Percentiles rank a stretch among this genome's conserved stretches.
These are phyloP conservation scores for Climacteris rufus DNA, from an alignment of 2,113 vertebrate genomes.

Conservation along the genomic window DNA sequence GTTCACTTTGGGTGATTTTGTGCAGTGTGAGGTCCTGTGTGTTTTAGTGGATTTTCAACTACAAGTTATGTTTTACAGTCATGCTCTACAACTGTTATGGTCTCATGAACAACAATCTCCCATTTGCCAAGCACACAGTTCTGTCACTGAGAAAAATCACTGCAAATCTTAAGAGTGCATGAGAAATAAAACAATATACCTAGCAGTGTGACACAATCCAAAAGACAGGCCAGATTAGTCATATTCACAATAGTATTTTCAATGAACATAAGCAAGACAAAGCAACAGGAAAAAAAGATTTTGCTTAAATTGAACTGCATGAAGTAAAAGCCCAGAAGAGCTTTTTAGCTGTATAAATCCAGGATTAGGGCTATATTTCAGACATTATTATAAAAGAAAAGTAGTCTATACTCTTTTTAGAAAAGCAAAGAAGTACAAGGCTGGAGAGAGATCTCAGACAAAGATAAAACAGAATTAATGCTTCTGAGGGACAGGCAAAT, in stretches of 20 bases:
- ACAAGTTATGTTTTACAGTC: neutral
- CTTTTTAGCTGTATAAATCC: neutral
- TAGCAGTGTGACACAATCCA: neutral
- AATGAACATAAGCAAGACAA: neutral
- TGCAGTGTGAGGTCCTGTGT: neutral
- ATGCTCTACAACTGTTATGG: rapidly evolving
- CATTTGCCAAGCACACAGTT: neutral
- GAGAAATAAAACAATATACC: neutral
- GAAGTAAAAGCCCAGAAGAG: neutral
- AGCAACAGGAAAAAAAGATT: neutral
- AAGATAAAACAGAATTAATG: neutral
- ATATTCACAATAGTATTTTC: neutral
- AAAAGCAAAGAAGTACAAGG: neutral
- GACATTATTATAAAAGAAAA: neutral
- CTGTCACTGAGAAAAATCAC: neutral
- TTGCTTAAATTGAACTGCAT: neutral
- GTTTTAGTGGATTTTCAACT: neutral
- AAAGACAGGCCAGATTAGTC: neutral
- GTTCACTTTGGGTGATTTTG: neutral
- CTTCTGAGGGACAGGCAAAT: neutral
- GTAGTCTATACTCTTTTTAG: neutral
- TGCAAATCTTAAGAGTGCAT: neutral
- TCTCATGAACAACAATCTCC: neutral
- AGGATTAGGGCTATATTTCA: neutral
- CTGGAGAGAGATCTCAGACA: neutral